These are phyloP conservation scores for Laspeyria flexula DNA, from an alignment of 2,888 invertebrate genomes.

Conservation along the genomic window DNA sequence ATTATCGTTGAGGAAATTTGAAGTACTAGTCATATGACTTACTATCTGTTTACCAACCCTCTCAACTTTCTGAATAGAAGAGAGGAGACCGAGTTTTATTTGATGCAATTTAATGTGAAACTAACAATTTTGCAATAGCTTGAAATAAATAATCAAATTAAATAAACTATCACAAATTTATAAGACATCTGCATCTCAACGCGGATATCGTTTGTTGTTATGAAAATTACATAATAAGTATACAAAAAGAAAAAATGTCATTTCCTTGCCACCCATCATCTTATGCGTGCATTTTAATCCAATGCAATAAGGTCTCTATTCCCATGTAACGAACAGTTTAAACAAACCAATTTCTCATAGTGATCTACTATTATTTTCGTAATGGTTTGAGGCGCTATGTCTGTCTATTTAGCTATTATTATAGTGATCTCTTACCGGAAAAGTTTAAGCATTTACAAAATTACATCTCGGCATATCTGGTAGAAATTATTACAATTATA, in stretches of 20 bases:
- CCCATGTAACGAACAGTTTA: not conserved
- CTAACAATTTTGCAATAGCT: no score
- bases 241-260: slow-evolving; percentile 2
- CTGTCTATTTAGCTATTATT: slow-evolving; percentile 2
- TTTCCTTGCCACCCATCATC: slow-evolving; percentile 4
- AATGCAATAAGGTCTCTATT: slow-evolving; percentile 5
- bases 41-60: no score
- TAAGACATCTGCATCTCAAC: no score
- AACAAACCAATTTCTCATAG: slow-evolving; percentile 22
- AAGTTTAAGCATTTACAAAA: slow-evolving; percentile 6
- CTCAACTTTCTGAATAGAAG: no score
- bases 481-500: slow-evolving; percentile 10
- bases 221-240: slow-evolving; percentile 15
- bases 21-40: no score
- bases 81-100: no score
- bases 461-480: slow-evolving; percentile 1
- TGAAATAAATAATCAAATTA: no score
- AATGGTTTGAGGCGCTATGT: slow-evolving; percentile 13
- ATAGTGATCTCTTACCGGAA: slow-evolving; percentile 6
- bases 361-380: slow-evolving; percentile 19
- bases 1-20: no score
- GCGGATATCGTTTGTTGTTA: no score
- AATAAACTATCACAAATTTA: no score
- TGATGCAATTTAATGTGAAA: no score
- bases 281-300: not conserved